Conservation (phyloP, 2,797 vertebrate species). For the Halcyon smyrnensis region DNA sequence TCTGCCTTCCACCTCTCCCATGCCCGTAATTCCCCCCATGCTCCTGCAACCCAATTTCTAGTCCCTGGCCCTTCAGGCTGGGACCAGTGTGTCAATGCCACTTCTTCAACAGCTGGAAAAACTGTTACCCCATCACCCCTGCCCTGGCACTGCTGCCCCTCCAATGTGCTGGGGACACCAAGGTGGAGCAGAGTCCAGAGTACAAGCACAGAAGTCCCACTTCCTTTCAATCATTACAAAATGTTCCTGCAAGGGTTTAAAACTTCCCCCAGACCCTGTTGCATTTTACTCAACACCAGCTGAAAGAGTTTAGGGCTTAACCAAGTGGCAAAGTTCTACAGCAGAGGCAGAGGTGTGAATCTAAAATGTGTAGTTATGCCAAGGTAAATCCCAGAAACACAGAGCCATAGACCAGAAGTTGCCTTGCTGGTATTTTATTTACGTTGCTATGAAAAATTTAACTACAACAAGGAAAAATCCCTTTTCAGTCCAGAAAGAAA, state of each 20-base stretch:
- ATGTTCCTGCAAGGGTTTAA: background rate
- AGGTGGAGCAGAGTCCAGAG: background rate
- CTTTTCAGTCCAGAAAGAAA: background rate
- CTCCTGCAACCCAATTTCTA: background rate
- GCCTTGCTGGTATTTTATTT: background rate
- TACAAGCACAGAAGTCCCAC: background rate
- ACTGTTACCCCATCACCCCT: background rate
- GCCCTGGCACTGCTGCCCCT: background rate
- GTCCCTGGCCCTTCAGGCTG: background rate
- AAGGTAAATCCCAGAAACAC: background rate
- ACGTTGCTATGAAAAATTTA: background rate
- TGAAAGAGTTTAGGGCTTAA: background rate
- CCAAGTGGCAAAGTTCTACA: background rate
- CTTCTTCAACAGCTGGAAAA: background rate
- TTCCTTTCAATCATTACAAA: background rate
- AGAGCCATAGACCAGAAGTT: background rate
- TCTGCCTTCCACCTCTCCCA: constrained; percentile 61
- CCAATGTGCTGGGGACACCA: background rate
- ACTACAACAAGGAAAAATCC: background rate
- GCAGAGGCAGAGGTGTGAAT: constrained; percentile 31
- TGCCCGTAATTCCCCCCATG: background rate
- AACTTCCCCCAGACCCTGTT: background rate
- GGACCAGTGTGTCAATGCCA: background rate
- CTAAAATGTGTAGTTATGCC: background rate
- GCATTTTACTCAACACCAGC: background rate